Conservation (phyloP, 2,888 invertebrate species). For the Rhynchonema sp. region DNA sequence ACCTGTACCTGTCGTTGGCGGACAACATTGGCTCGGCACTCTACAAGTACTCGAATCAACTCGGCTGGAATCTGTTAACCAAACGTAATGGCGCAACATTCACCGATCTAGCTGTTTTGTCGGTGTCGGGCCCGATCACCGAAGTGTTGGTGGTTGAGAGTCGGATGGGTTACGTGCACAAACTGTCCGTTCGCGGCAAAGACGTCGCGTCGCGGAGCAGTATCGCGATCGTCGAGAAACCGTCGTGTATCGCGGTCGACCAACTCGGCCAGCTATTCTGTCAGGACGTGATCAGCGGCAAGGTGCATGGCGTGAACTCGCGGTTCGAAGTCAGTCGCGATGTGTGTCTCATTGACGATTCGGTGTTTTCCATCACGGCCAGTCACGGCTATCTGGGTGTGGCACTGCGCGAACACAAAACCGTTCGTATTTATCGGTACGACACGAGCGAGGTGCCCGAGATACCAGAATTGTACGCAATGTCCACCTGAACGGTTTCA, state of each 20-base stretch:
- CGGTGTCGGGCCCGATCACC: background rate
- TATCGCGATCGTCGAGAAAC: slow-evolving; percentile 4
- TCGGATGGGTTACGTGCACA: slow-evolving; percentile 7
- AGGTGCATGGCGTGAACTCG: slow-evolving; percentile 3
- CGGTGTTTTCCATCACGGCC: slow-evolving; percentile 7
- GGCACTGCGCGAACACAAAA: slow-evolving; percentile 1
- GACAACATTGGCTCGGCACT: slow-evolving; percentile 5
- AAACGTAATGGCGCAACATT: background rate
- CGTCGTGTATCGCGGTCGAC: slow-evolving; percentile 6
- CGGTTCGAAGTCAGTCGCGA: slow-evolving; percentile 3
- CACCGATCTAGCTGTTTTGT: slow-evolving; percentile 3
- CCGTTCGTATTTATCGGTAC: slow-evolving; percentile 5
- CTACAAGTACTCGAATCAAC: background rate
- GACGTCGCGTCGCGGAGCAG: slow-evolving; percentile 2
- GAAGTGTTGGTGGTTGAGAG: slow-evolving; percentile 6
- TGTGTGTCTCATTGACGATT: slow-evolving; percentile 6
- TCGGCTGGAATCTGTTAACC: background rate
- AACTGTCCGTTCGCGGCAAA: slow-evolving; percentile 1
- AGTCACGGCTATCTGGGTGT: slow-evolving; percentile 7
- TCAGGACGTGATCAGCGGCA: slow-evolving; percentile 6
- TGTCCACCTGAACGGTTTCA: background rate
- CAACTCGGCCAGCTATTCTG: slow-evolving; percentile 5
- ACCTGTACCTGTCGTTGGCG: slow-evolving; percentile 5
- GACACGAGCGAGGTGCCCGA: background rate
- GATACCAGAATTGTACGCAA: background rate